These are phyloP conservation scores for Bombus affinis DNA, from an alignment of 1,140 invertebrate genomes.

Conservation along the genomic window DNA sequence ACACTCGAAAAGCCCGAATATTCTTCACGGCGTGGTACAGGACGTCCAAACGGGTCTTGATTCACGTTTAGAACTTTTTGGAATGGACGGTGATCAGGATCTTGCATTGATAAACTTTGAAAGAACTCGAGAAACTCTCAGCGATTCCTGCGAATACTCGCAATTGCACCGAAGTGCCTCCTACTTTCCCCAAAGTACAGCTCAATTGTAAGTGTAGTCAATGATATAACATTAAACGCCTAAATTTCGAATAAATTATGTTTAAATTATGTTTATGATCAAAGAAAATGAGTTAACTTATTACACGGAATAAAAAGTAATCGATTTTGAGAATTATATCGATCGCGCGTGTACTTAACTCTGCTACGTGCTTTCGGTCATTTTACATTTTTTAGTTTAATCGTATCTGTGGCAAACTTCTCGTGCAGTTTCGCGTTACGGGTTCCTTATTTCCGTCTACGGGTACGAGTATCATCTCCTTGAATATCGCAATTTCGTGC, in stretches of 20 bases:
- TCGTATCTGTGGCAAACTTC: background rate
- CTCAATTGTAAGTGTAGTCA: conserved; percentile 77
- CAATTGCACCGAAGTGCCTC: conserved; percentile 79
- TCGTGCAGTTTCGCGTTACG: background rate
- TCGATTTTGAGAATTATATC: background rate
- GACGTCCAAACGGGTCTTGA: conserved; percentile 72
- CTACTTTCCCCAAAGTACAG: conserved; percentile 77
- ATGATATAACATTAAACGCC: background rate
- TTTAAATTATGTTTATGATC: background rate
- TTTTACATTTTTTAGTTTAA: background rate
- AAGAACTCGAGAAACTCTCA: conserved; percentile 72
- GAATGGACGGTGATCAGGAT: conserved; percentile 77
- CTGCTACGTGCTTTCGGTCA: background rate
- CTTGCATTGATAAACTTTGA: conserved; percentile 78
- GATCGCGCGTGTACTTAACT: too few relatives aligned
- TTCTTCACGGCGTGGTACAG: conserved; percentile 61
- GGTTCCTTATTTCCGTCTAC: background rate
- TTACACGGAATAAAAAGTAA: background rate
- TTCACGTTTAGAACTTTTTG: conserved; percentile 74
- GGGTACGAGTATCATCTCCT: too few relatives aligned
- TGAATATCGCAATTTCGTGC: background rate
- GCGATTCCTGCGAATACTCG: conserved; percentile 74
- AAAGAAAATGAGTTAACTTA: background rate
- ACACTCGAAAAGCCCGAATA: conserved; percentile 74
- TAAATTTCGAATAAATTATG: background rate